Evolutionary conservation across 1,140 invertebrate genomes (phyloP).

Genomic region (Drosophila willistoni): DNA sequence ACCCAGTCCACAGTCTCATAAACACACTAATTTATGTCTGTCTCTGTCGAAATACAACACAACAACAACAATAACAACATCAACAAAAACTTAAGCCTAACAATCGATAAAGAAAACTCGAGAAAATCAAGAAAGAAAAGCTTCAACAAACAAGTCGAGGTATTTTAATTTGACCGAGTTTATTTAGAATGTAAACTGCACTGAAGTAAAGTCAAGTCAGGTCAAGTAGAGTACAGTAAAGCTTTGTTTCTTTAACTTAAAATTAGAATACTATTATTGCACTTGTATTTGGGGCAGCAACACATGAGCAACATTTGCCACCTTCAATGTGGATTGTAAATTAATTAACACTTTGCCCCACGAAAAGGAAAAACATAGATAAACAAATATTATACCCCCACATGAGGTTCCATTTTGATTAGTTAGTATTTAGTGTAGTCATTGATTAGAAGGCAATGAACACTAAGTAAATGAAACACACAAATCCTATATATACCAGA

Average conservation of each 20-base stretch:
- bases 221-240: neutral
- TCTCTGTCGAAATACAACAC: conserved; percentile 31
- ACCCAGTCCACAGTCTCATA: conserved; percentile 43
- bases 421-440: neutral
- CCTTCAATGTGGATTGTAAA: conserved; percentile 52
- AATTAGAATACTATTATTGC: conserved; percentile 20
- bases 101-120: conserved; percentile 2
- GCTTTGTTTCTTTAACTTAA: neutral
- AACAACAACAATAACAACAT: conserved; percentile 8
- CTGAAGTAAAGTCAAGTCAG: neutral
- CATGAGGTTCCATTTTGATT: conserved; percentile 2
- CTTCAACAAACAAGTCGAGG: neutral
- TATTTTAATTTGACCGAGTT: neutral
- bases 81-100: conserved; percentile 25
- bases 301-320: conserved; percentile 8
- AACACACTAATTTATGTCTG: conserved; percentile 70
- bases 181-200: neutral
- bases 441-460: conserved; percentile 6
- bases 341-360: conserved; percentile 63
- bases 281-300: conserved; percentile 41
- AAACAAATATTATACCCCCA: neutral
- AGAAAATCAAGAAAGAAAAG: conserved; percentile 4
- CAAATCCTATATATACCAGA: too few relatives aligned
- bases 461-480: neutral
- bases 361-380: conserved; percentile 2